Percentiles rank a stretch among this genome's conserved stretches.
These are phyloP conservation scores for Donacobius atricapilla DNA, from an alignment of 2,113 vertebrate species.

Conservation along the genomic window DNA sequence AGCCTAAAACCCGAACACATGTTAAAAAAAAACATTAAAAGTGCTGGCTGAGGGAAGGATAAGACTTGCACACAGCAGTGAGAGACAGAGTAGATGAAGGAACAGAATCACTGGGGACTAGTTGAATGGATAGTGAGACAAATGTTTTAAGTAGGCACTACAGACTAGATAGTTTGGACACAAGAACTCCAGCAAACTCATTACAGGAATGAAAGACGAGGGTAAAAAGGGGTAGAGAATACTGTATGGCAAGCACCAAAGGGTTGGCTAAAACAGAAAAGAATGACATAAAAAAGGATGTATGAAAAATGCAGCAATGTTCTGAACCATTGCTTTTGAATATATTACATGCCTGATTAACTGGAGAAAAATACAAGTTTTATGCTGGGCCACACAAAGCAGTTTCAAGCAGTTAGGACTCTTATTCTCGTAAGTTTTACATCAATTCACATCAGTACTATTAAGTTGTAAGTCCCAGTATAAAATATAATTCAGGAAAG, in stretches of 20 bases:
- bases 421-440: neutral
- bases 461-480: neutral
- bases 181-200: neutral
- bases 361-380: neutral
- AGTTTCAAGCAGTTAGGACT: neutral
- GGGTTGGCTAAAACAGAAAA: neutral
- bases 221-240: neutral
- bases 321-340: neutral
- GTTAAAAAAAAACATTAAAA: neutral
- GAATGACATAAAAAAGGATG: neutral
- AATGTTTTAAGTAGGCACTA: neutral
- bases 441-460: neutral
- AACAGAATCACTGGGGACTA: neutral
- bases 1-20: neutral
- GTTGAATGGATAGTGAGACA: neutral
- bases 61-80: neutral
- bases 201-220: neutral
- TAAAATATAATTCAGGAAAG: neutral
- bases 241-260: neutral
- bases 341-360: neutral
- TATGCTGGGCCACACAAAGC: neutral
- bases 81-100: neutral
- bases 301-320: neutral
- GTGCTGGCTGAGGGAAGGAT: neutral
- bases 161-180: neutral